These are phyloP conservation scores for Keiferia lycopersicella DNA, from an alignment of 2,888 invertebrate species.

Conservation along the genomic window DNA sequence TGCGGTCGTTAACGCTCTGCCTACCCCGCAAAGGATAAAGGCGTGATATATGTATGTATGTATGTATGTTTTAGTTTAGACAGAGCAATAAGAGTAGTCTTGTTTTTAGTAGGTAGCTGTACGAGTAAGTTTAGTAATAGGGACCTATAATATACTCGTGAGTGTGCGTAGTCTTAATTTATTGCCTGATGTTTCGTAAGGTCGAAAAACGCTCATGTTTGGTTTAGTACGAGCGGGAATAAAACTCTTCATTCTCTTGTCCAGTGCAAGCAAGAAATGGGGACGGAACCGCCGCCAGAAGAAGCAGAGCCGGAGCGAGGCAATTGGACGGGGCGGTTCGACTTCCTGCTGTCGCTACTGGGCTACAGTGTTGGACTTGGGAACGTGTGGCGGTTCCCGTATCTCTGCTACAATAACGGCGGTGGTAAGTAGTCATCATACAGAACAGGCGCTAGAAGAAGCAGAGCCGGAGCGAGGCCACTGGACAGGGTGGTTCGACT, in stretches of 20 bases:
- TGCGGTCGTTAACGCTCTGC: no score
- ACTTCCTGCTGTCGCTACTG: conserved; percentile 86
- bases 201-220: no score
- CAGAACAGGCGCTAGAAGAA: no score
- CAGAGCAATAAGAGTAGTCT: no score
- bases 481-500: conserved; percentile 89
- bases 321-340: conserved; percentile 88
- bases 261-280: conserved; percentile 55
- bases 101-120: no score
- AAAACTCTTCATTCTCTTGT: not conserved
- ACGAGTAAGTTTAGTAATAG: no score
- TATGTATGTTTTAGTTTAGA: no score
- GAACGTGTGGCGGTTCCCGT: conserved; percentile 89
- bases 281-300: conserved; percentile 40
- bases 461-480: conserved; percentile 84
- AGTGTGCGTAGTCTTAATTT: no score
- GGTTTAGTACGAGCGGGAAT: not conserved
- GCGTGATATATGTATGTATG: no score
- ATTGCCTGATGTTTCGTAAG: no score
- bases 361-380: conserved; percentile 88
- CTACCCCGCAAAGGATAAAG: no score
- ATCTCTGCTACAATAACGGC: conserved; percentile 88
- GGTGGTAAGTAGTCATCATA: conserved; percentile 74
- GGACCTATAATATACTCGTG: no score
- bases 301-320: conserved; percentile 82